Base-by-base conservation (phyloP, 2,113 vertebrate species). In the Calidris pygmaea region DNA sequence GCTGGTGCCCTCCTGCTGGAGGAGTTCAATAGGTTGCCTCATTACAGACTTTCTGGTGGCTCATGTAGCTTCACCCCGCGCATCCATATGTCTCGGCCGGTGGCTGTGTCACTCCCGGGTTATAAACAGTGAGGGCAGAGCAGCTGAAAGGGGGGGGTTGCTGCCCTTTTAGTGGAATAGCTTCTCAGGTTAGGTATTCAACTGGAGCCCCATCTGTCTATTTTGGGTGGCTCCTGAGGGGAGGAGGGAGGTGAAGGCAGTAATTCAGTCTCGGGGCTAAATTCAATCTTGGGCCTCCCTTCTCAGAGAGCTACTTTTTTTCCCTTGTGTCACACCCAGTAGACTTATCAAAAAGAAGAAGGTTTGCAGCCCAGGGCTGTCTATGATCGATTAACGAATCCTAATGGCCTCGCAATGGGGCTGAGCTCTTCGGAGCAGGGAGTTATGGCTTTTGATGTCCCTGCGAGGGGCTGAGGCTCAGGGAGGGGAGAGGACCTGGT, bases 121-220 rank as follows among this genome's bases (percentile, higher is more conserved):
- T 95, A 85, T 41, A 91, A 73, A 62, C 66, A 95, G 62, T 0
- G 0, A 95, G 79, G 77, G 80, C 77, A 70, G 79, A 83, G 67
- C 83, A 92, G 90, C 87, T 96, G 90, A 95, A 94, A 97, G 83
- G 80, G 82, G 80, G 82, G 86, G 81, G 81, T 82, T 96, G 50
- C 86, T 96, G 90, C 94, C 94, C 95, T 97, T 95, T 97, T 39
- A 88, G 77, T 63, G 73, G 85, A 94, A 63, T n/a, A 72, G 89
- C 82, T 89, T 95, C 90, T 91, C 84, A 84, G 82, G 79, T 87
- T 93, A 95, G 92, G 39, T 93, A 95, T 94, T 97, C 92, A 90
- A 83, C 78, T 37, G 87, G 92, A 91, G 70, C n/a, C 92, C 95
- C 96, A 97, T 97, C 97, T 97, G 96, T 97, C 95, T 86, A 32